Evolutionary conservation across 2,888 invertebrate genomes (phyloP), one percentile per base, ranked within the genome.

Genomic region (Prostheceraeus crozeri): DNA sequence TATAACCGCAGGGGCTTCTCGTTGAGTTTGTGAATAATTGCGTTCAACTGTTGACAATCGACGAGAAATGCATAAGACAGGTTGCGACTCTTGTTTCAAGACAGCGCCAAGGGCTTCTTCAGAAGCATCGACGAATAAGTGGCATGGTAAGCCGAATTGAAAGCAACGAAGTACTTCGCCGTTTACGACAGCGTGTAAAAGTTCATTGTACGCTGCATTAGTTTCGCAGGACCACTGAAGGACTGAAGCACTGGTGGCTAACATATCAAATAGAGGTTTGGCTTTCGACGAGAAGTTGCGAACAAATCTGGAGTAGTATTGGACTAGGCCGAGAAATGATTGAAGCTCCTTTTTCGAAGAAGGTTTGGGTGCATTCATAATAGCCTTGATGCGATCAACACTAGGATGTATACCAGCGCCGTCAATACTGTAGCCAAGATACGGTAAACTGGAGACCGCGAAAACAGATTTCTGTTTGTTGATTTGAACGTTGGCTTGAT

Each of bases 281-380:
- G 48, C 23, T 25, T 25, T 48, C 11, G 48, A 19, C 27, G 14
- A 21, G 48, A 48, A 48, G 23, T 48, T 10, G 27, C 25, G n/a
- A 23, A 48, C 48, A 48, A 48, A 48, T 14, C 48, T 48, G 48
- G 25, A 25, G 14, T 48, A 48, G 23, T 48, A 48, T 48, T 48
- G 48, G 8, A 48, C 25, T 25, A 23, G 21, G 8, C 45, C 14
- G 4, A 40, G 14, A n/a, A 40, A 14, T 25, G 48, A 6, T 28
- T 21, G 23, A 25, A 48, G 14, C 14, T 48, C 48, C 23, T 4
- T 28, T 48, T 25, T 28, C 6, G 48, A 25, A 11, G 23, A 23
- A 25, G 48, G 48, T 4, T 48, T 28, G 23, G 23, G 23, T 23
- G 48, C 23, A 28, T 48, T 48, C 23, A 48, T 23, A 21, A 48